Evolutionary conservation across 2,888 invertebrate species (phyloP).

Genomic region (Podotricha telesiphe): DNA sequence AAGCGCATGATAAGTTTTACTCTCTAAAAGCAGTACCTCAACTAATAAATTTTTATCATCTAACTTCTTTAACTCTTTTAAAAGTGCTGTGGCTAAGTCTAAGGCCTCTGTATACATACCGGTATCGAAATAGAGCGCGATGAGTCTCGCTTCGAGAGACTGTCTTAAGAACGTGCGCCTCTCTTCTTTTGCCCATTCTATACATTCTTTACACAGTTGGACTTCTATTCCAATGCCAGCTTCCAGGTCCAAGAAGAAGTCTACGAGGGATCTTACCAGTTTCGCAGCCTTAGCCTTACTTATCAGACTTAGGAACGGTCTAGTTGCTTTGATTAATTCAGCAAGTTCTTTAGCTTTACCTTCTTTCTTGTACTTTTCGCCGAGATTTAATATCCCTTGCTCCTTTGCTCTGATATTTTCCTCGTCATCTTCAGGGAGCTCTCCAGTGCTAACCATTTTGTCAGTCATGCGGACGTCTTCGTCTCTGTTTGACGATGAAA

Average conservation of each 20-base stretch:
- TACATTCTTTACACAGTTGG: constrained; percentile 97
- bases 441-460: constrained; percentile 90
- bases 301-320: constrained; percentile 96
- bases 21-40: constrained; percentile 98
- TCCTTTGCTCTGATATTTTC: constrained; percentile 96
- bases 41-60: constrained; percentile 99
- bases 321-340: constrained; percentile 95
- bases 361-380: constrained; percentile 95
- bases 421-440: constrained; percentile 92
- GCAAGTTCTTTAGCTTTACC: constrained; percentile 96
- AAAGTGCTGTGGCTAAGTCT: constrained; percentile 91
- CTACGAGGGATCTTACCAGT: constrained; percentile 97
- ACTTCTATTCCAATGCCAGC: constrained; percentile 98
- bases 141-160: constrained; percentile 96
- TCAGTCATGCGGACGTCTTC: constrained; percentile 89
- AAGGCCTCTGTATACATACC: constrained; percentile 94
- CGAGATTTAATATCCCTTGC: constrained; percentile 96
- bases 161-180: constrained; percentile 98
- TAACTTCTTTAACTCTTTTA: constrained; percentile 98
- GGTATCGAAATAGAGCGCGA: constrained; percentile 97
- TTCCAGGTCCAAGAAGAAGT: constrained; percentile 98
- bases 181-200: constrained; percentile 99
- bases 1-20: constrained; percentile 98
- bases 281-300: constrained; percentile 99
- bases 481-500: constrained; percentile 89